Evolutionary conservation across 2,888 invertebrate genomes (phyloP).

Genomic region (Drosophila melanocephala): DNA sequence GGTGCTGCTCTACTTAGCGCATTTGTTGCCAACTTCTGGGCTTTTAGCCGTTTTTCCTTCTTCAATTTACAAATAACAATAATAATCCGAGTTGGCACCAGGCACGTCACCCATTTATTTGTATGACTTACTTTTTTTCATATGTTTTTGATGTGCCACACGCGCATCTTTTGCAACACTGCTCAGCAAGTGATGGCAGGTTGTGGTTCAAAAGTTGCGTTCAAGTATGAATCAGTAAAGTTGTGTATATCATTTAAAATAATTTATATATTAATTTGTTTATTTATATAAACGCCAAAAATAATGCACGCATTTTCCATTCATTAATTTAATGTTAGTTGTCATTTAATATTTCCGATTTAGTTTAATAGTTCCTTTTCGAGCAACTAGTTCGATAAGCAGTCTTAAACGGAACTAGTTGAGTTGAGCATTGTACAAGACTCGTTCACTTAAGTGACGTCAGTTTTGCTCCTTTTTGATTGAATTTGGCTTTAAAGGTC

Average conservation of each 20-base stretch:
- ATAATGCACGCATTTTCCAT: no score
- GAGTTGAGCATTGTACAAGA: conserved; percentile 9
- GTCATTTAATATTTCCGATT: not conserved
- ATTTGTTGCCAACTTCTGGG: conserved; percentile 34
- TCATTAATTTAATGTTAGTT: not conserved
- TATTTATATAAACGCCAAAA: not conserved
- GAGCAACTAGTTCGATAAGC: not conserved
- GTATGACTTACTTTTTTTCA: conserved; percentile 49
- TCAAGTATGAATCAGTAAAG: not conserved
- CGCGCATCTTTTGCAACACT: conserved; percentile 38
- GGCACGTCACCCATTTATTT: conserved; percentile 67
- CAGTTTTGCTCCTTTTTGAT: conserved; percentile 26
- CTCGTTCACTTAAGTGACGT: conserved; percentile 18
- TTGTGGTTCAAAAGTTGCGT: not conserved
- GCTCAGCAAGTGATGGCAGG: conserved; percentile 32
- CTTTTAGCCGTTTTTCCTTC: conserved; percentile 29
- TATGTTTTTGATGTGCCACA: conserved; percentile 51
- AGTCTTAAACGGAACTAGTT: not conserved
- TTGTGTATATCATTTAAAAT: not conserved
- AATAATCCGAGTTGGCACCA: conserved; percentile 58
- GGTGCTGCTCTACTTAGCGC: conserved; percentile 42
- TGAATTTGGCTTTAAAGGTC: conserved; percentile 1
- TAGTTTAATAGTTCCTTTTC: not conserved
- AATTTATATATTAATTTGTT: not conserved
- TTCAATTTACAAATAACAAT: conserved; percentile 47